Evolutionary conservation across 2,113 vertebrate species (phyloP).

Genomic region (Sprattus sprattus): DNA sequence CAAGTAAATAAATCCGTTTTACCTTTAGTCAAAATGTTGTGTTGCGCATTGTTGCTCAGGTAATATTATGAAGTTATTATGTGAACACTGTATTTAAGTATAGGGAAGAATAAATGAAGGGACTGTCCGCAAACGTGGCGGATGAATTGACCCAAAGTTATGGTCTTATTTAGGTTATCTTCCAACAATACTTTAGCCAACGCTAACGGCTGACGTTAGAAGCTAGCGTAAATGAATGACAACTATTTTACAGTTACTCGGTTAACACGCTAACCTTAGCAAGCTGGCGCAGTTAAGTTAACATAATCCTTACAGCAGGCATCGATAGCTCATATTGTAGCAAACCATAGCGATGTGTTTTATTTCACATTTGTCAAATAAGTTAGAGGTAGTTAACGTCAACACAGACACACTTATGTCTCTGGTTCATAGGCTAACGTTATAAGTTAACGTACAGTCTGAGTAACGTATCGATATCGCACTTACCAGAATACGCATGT

Average conservation of each 20-base stretch:
- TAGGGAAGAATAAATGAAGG: background rate
- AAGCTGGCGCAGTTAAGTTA: background rate
- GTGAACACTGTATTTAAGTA: background rate
- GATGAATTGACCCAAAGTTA: background rate
- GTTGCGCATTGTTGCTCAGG: background rate
- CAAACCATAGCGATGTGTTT: background rate
- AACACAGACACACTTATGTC: background rate
- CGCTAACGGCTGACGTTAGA: background rate
- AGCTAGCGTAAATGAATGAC: too few species aligned
- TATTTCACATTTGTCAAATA: background rate
- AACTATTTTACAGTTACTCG: background rate
- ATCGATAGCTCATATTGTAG: background rate
- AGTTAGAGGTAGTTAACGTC: background rate
- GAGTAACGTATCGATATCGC: background rate
- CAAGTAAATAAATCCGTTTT: too few species aligned
- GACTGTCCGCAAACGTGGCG: background rate
- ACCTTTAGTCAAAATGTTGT: background rate
- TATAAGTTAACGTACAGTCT: background rate
- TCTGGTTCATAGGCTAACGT: background rate
- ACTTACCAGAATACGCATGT: background rate
- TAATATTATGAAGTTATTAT: too few species aligned
- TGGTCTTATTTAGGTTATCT: background rate
- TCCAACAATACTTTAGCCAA: too few species aligned
- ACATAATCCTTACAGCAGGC: background rate
- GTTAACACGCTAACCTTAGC: background rate